Evolutionary conservation across 2,888 invertebrate genomes (phyloP).

Genomic region (Chrysodeixis includens): DNA sequence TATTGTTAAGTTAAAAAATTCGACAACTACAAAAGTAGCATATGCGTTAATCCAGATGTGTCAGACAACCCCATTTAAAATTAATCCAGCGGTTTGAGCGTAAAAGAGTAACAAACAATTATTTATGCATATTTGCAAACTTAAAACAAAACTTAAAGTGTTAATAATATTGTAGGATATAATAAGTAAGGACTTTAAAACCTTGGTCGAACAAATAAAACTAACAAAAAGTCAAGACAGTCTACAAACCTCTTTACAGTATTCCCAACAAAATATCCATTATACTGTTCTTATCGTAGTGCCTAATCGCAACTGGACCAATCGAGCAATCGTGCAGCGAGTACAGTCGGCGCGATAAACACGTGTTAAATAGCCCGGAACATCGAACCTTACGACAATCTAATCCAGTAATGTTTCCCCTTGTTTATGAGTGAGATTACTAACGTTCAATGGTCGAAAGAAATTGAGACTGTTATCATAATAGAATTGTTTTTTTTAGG

Average conservation of each 20-base stretch:
- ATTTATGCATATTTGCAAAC: no score
- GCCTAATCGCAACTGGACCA: slow-evolving; percentile 37
- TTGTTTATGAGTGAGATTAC: slow-evolving; percentile 47
- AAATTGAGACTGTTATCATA: background rate
- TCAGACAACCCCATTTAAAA: no score
- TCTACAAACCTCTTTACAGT: slow-evolving; percentile 7
- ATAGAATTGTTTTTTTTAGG: background rate
- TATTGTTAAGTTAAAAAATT: no score
- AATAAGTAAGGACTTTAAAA: no score
- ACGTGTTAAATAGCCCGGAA: slow-evolving; percentile 46
- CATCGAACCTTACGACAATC: slow-evolving; percentile 41
- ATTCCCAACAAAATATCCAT: slow-evolving; percentile 38
- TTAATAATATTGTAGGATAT: no score
- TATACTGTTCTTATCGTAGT: slow-evolving; percentile 40
- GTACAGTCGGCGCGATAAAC: slow-evolving; percentile 40
- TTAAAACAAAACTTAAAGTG: no score
- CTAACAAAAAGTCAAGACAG: background rate
- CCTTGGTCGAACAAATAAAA: background rate
- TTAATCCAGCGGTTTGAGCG: no score
- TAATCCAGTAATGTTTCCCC: slow-evolving; percentile 50
- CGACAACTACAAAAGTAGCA: no score
- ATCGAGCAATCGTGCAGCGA: slow-evolving; percentile 26
- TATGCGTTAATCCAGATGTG: no score
- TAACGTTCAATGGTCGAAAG: slow-evolving; percentile 29
- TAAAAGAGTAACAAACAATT: no score